Base-by-base conservation (phyloP, 2,113 vertebrate species). In the Marcusenius ussheri region DNA sequence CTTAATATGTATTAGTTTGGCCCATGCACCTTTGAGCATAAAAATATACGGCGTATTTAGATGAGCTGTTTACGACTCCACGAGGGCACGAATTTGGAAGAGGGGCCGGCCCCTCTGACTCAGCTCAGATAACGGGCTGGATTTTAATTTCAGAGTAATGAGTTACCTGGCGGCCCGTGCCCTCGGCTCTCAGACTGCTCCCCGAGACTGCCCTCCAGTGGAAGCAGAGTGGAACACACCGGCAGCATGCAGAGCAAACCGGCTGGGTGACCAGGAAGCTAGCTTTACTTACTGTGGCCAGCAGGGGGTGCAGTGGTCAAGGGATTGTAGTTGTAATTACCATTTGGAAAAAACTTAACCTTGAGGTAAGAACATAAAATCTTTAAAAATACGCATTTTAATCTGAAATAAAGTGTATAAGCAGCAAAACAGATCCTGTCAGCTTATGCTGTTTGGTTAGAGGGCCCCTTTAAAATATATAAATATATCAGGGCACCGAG, bases 21-120 rank as follows among this genome's bases (percentile, higher is more conserved):
- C 89, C 83, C 89, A 90, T 87, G 89, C 89, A 88, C 89, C 89
- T 90, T 80, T 90, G 89, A 90, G 89, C 89, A 80, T 90, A 90
- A 90, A 90, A 90, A 90, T 90, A 90, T 88, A 90, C 89, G 50
- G 19, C 31, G 84, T 88, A 88, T 90, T 90, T 90, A 90, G 85
- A 90, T 90, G 84, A 90, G 84, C 83, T 87, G 53, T 70, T 90
- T 77, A 80, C 89, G 58, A 62, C 47, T 80, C 49, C 51, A 85
- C 49, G 31, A 49, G n/a, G 21, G 62, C 89, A 90, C 70, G 31
- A 88, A 56, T 88, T 90, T 17, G 35, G 58, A 88, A 31, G 47
- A 87, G 85, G 74, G 62, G 89, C 46, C 19, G 49, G 66, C 10
- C 66, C 62, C 47, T 80, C 62, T 77, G 89, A 90, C 89, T 74